Conservation (phyloP, 2,888 invertebrate species). For the Callosobruchus maculatus region DNA sequence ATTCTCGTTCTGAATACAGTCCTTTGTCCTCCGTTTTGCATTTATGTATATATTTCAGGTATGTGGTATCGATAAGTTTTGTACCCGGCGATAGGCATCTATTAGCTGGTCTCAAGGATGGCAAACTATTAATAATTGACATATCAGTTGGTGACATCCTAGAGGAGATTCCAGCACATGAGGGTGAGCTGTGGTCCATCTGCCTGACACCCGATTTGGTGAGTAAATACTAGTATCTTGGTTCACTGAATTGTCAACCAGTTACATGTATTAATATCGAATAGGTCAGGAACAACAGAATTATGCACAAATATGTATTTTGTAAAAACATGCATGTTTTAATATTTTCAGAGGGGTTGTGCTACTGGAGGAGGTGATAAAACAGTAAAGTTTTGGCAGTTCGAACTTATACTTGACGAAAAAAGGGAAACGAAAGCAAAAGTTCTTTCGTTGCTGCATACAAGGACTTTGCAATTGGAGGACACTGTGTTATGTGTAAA, state of each 20-base stretch:
- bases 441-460: constrained; percentile 74
- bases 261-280: no score
- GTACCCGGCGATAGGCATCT: constrained; percentile 89
- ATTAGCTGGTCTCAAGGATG: constrained; percentile 82
- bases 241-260: no score
- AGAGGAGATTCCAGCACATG: constrained; percentile 81
- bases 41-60: constrained; percentile 52
- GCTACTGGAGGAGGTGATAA: constrained; percentile 86
- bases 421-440: constrained; percentile 61
- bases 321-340: constrained; percentile 5
- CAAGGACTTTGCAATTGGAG: constrained; percentile 79
- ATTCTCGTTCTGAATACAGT: no score
- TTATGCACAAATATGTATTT: not conserved
- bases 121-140: constrained; percentile 78
- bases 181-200: constrained; percentile 70
- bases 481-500: constrained; percentile 82
- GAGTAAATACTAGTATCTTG: constrained; percentile 22
- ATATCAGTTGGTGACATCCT: constrained; percentile 76
- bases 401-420: constrained; percentile 74
- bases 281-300: no score
- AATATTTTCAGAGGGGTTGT: constrained; percentile 63
- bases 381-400: constrained; percentile 91
- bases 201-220: constrained; percentile 78
- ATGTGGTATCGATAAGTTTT: constrained; percentile 72
- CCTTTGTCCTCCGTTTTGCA: no score